A percentile compares a stretch with the other conserved stretches of the same genome.
These are phyloP conservation scores for Cerastis rubricosa DNA, from an alignment of 2,888 invertebrate species.

Conservation along the genomic window DNA sequence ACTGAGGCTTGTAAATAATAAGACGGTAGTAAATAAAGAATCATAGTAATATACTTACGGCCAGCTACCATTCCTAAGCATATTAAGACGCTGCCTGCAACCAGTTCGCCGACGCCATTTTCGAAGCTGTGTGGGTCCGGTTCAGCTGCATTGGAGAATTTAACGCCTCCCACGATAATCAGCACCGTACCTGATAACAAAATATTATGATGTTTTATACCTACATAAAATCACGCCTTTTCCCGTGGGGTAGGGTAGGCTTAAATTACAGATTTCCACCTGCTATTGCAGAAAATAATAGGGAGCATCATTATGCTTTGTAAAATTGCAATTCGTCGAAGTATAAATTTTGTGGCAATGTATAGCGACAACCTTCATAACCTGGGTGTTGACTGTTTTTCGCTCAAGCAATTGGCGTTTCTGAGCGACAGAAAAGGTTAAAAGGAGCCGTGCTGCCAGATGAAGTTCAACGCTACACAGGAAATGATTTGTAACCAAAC, in stretches of 20 bases:
- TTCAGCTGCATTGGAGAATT: slow-evolving; percentile 89
- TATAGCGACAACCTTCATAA: background rate
- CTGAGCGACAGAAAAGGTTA: background rate
- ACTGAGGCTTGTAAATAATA: slow-evolving; percentile 1
- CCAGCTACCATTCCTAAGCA: slow-evolving; percentile 91
- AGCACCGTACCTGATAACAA: slow-evolving; percentile 89
- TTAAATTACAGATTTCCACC: background rate
- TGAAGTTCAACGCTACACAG: background rate
- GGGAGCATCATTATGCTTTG: background rate
- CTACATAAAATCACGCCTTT: background rate
- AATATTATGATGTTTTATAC: slow-evolving; percentile 7
- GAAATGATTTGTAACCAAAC: background rate
- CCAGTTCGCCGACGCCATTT: slow-evolving; percentile 90
- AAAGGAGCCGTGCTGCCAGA: background rate
- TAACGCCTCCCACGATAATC: slow-evolving; percentile 92
- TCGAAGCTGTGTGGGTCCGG: slow-evolving; percentile 77
- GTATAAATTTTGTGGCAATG: background rate
- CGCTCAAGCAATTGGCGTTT: background rate
- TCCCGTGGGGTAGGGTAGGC: background rate
- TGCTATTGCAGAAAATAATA: background rate
- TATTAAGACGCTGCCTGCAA: slow-evolving; percentile 92
- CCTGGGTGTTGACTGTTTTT: background rate
- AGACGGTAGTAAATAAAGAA: slow-evolving; percentile 27
- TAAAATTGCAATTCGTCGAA: background rate
- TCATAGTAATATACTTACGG: slow-evolving; percentile 80